Evolutionary conservation across 2,888 invertebrate genomes (phyloP).

Genomic region (Parelbella ahira): DNA sequence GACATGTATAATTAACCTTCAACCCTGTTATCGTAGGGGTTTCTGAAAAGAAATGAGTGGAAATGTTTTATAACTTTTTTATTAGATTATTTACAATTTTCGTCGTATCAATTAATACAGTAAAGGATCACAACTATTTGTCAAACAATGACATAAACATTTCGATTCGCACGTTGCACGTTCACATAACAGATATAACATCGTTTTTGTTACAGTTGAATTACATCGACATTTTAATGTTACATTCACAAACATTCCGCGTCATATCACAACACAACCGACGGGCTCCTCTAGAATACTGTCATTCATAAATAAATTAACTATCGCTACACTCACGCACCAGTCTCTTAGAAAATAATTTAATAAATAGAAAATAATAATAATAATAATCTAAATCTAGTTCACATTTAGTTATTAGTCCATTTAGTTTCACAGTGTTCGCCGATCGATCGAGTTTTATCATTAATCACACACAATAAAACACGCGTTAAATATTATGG

Average conservation of each 20-base stretch:
- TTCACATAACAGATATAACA: constrained; percentile 46
- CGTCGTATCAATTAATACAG: constrained; percentile 59
- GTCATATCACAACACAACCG: constrained; percentile 58
- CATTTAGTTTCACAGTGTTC: constrained; percentile 49
- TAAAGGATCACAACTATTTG: constrained; percentile 62
- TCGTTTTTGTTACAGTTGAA: too few relatives aligned
- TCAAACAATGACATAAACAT: constrained; percentile 34
- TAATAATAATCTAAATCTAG: too few relatives aligned
- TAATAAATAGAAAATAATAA: constrained; percentile 69
- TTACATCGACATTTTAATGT: constrained; percentile 34
- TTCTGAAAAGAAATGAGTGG: too few relatives aligned
- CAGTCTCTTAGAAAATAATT: constrained; percentile 71
- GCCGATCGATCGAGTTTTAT: constrained; percentile 41
- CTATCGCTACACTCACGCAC: constrained; percentile 65
- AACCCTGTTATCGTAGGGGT: too few relatives aligned
- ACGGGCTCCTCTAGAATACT: constrained; percentile 68
- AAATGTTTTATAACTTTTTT: constrained; percentile 6
- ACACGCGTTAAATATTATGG: constrained; percentile 70
- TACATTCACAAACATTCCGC: constrained; percentile 46
- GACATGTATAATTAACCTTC: too few relatives aligned
- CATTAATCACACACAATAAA: constrained; percentile 30
- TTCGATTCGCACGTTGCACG: constrained; percentile 45
- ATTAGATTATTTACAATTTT: constrained; percentile 42
- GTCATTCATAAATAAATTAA: constrained; percentile 78
- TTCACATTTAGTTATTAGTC: constrained; percentile 45